Percentiles rank a stretch among this genome's conserved stretches.
Evolutionary conservation across 1,140 invertebrate genomes (phyloP).

Genomic region (Diorhabda sublineata): DNA sequence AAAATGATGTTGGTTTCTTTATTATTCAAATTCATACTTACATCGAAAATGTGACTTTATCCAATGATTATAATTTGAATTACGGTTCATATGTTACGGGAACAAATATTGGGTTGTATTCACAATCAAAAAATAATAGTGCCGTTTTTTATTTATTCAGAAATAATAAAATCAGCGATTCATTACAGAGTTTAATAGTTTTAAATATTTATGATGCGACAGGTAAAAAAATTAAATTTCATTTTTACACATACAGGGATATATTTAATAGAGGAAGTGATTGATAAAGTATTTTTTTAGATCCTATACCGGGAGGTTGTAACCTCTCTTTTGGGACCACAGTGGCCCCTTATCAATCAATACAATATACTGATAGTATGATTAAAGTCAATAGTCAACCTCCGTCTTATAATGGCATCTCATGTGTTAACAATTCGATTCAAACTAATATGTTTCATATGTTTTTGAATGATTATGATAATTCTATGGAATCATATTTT

Average conservation of each 20-base stretch:
- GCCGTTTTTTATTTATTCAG: slow-evolving; percentile 38
- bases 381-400: slow-evolving; percentile 59
- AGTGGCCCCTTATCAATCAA: slow-evolving; percentile 60
- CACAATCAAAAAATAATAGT: slow-evolving; percentile 32
- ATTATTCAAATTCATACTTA: slow-evolving; percentile 65
- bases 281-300: slow-evolving; percentile 46
- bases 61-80: slow-evolving; percentile 45
- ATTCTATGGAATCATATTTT: slow-evolving; percentile 58
- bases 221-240: slow-evolving; percentile 44
- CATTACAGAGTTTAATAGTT: slow-evolving; percentile 46
- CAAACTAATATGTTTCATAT: slow-evolving; percentile 60
- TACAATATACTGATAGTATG: slow-evolving; percentile 50
- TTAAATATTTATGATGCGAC: slow-evolving; percentile 52
- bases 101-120: slow-evolving; percentile 61
- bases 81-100: slow-evolving; percentile 47
- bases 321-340: slow-evolving; percentile 65
- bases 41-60: slow-evolving; percentile 57
- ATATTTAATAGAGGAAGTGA: too few relatives aligned
- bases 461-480: slow-evolving; percentile 58
- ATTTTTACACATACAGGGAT: too few relatives aligned
- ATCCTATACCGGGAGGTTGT: slow-evolving; percentile 74
- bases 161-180: slow-evolving; percentile 43
- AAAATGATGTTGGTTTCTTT: slow-evolving; percentile 53
- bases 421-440: slow-evolving; percentile 45
- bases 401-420: slow-evolving; percentile 45